A percentile compares a stretch with the other conserved stretches of the same genome.
Evolutionary conservation across 2,888 invertebrate genomes (phyloP).

Genomic region (Alviniconcha strummeri): DNA sequence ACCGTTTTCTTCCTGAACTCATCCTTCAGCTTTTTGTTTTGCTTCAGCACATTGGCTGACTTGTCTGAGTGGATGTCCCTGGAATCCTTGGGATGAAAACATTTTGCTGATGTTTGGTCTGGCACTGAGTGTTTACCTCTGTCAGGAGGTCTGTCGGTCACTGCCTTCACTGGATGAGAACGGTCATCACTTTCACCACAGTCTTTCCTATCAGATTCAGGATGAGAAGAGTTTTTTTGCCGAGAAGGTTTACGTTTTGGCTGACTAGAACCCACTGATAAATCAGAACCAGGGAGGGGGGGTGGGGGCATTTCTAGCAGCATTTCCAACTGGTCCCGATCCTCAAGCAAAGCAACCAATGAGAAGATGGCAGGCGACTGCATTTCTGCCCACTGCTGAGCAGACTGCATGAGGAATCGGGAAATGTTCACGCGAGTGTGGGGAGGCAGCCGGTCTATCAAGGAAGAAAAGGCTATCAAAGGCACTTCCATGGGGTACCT

Average conservation of each 20-base stretch:
- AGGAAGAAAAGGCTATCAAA: constrained; percentile 61
- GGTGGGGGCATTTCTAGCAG: constrained; percentile 52
- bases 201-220: too few species aligned
- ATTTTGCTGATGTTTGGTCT: too few species aligned
- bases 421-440: constrained; percentile 63
- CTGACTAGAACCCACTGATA: too few species aligned
- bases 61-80: constrained; percentile 15
- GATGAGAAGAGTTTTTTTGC: too few species aligned
- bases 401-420: constrained; percentile 55
- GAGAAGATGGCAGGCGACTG: constrained; percentile 63
- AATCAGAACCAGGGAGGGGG: constrained; percentile 28
- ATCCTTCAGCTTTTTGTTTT: constrained; percentile 59
- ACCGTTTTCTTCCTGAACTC: constrained; percentile 57
- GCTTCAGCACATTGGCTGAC: constrained; percentile 49
- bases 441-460: constrained; percentile 51
- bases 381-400: constrained; percentile 50
- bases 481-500: constrained; percentile 64
- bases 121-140: too few species aligned
- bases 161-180: not conserved
- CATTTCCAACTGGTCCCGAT: constrained; percentile 53
- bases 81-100: too few species aligned
- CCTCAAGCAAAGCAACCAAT: constrained; percentile 62
- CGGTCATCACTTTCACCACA: not conserved
- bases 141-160: too few species aligned
- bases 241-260: too few species aligned